Evolutionary conservation across 1,140 invertebrate species (phyloP).

Genomic region (Papilio polytes): DNA sequence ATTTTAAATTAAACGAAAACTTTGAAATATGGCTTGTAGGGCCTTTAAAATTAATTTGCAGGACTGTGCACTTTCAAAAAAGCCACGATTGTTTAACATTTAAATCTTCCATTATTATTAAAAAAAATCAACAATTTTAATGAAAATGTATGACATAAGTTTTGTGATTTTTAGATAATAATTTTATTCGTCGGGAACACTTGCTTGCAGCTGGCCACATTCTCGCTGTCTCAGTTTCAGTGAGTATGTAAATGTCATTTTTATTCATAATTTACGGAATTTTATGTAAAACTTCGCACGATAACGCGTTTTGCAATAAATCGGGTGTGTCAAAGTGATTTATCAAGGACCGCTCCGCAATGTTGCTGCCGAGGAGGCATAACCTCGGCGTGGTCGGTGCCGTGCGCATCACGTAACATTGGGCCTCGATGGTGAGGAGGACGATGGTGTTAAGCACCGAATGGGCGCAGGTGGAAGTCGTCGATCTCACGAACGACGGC

Average conservation of each 20-base stretch:
- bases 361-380: conserved; percentile 61
- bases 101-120: background rate
- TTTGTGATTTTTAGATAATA: conserved; percentile 36
- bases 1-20: no score
- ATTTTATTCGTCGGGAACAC: conserved; percentile 65
- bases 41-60: background rate
- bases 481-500: conserved; percentile 94
- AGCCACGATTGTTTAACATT: background rate
- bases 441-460: conserved; percentile 92
- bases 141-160: conserved; percentile 22
- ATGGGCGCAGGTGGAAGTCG: conserved; percentile 96
- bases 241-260: conserved; percentile 84
- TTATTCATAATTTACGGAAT: conserved; percentile 71
- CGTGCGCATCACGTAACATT: conserved; percentile 75
- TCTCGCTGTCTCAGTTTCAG: conserved; percentile 78
- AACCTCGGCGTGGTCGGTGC: conserved; percentile 65
- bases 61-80: background rate
- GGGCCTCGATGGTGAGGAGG: conserved; percentile 76
- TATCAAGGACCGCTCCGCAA: conserved; percentile 47
- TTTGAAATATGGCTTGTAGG: no score
- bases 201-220: conserved; percentile 73
- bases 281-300: conserved; percentile 51
- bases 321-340: conserved; percentile 48
- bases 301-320: conserved; percentile 48
- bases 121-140: background rate